These are phyloP conservation scores for Morelia viridis DNA, from an alignment of 2,797 vertebrate genomes.

Conservation along the genomic window DNA sequence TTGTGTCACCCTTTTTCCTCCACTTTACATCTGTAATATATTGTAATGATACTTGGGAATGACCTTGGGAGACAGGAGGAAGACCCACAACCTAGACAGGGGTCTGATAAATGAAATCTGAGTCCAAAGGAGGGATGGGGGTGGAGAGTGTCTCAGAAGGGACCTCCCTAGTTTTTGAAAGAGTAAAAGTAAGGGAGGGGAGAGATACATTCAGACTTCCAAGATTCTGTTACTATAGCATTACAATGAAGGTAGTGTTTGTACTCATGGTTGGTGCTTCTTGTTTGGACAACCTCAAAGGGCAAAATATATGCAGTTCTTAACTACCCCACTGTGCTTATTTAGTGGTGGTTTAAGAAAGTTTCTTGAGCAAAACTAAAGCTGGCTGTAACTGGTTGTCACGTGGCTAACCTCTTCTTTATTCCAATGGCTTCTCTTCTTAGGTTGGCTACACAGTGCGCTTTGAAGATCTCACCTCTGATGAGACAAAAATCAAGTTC, in stretches of 20 bases:
- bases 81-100: background rate
- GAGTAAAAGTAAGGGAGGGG: background rate
- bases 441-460: constrained; percentile 96
- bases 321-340: background rate
- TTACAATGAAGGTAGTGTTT: background rate
- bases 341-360: too few relatives aligned
- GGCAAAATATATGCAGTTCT: background rate
- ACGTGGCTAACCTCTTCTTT: rapidly evolving
- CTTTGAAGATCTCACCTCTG: constrained; percentile 91
- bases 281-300: background rate
- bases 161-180: background rate
- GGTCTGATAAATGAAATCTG: background rate
- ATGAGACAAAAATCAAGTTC: constrained; percentile 90
- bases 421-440: too few relatives aligned
- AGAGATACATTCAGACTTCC: background rate
- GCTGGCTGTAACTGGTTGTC: rapidly evolving
- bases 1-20: background rate
- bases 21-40: background rate
- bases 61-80: background rate
- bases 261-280: background rate
- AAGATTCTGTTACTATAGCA: background rate
- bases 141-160: background rate
- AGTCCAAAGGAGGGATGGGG: background rate
- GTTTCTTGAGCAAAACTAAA: background rate
- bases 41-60: background rate